These are phyloP conservation scores for Ibidorhyncha struthersii DNA, from an alignment of 2,113 vertebrate genomes.

Conservation along the genomic window DNA sequence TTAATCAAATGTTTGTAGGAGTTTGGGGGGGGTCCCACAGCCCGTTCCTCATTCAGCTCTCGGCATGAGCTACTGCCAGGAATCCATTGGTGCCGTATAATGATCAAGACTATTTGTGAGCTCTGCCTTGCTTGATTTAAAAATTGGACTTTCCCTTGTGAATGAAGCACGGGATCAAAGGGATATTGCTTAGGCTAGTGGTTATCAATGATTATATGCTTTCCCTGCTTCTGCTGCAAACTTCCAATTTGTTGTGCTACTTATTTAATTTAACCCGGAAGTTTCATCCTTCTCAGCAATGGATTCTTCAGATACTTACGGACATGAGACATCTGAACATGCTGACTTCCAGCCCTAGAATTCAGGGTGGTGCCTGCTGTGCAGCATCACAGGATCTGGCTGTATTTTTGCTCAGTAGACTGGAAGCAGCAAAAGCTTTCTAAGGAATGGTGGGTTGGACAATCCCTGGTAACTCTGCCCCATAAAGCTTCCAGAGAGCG, in stretches of 20 bases:
- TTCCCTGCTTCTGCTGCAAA: not conserved
- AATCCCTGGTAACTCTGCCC: not conserved
- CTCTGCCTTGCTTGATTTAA: not conserved
- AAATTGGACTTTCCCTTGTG: not conserved
- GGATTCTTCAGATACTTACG: not conserved
- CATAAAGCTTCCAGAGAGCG: not conserved
- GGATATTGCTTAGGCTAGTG: fast-evolving
- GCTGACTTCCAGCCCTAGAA: not conserved
- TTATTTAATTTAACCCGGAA: not conserved
- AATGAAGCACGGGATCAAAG: not conserved
- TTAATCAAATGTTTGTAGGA: not conserved
- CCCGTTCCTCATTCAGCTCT: not conserved
- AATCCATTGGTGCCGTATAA: fast-evolving
- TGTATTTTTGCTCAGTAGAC: not conserved
- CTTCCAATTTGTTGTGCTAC: not conserved
- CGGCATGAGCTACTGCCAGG: not conserved
- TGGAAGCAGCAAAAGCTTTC: not conserved
- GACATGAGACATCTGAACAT: not conserved
- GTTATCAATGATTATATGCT: not conserved
- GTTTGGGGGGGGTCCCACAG: not conserved
- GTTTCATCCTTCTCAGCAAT: not conserved
- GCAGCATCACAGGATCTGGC: not conserved
- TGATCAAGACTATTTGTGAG: not conserved
- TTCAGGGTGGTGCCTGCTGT: not conserved
- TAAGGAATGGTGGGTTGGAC: fast-evolving